phyloP scores from a whole-genome alignment of 2,888 invertebrate species.

The Drosophila buzzatii region DNA sequence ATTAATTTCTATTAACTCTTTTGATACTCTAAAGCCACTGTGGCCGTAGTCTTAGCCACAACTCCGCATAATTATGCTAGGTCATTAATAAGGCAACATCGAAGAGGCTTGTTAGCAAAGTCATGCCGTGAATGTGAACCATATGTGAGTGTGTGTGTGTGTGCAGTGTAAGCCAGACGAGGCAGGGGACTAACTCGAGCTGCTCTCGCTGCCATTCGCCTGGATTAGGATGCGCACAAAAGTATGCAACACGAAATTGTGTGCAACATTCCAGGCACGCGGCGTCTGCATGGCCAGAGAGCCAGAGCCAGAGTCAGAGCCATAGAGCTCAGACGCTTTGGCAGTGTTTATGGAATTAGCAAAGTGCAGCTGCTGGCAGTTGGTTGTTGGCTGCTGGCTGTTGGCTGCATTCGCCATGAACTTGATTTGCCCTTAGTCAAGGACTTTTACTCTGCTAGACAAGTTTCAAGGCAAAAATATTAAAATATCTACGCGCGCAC shows the following conservation, averaged over 20 bases:
- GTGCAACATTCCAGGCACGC: conserved; percentile 44
- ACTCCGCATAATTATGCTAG: conserved; percentile 59
- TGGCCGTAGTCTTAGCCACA: conserved; percentile 8
- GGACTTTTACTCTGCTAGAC: conserved; percentile 73
- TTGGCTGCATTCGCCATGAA: conserved; percentile 64
- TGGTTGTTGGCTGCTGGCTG: conserved; percentile 11
- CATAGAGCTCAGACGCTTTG: conserved; percentile 68
- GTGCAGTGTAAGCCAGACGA: conserved; percentile 4
- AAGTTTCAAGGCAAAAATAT: conserved; percentile 73
- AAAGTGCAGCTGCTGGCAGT: conserved; percentile 59
- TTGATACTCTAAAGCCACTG: conserved; percentile 15
- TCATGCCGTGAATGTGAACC: conserved; percentile 42
- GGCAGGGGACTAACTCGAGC: background rate
- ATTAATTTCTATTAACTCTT: background rate
- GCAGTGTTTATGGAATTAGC: conserved; percentile 80
- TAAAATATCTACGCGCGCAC: conserved; percentile 75
- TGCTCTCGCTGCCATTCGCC: conserved; percentile 3
- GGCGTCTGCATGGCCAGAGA: conserved; percentile 27
- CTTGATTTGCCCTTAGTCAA: conserved; percentile 85
- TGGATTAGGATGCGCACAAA: conserved; percentile 45
- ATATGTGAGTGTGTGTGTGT: conserved; percentile 37
- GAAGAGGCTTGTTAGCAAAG: conserved; percentile 30
- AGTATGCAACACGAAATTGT: conserved; percentile 58
- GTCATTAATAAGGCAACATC: conserved; percentile 69
- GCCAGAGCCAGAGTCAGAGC: conserved; percentile 15